Conservation (phyloP, 2,797 vertebrate genomes). For the Mallotus villosus region DNA sequence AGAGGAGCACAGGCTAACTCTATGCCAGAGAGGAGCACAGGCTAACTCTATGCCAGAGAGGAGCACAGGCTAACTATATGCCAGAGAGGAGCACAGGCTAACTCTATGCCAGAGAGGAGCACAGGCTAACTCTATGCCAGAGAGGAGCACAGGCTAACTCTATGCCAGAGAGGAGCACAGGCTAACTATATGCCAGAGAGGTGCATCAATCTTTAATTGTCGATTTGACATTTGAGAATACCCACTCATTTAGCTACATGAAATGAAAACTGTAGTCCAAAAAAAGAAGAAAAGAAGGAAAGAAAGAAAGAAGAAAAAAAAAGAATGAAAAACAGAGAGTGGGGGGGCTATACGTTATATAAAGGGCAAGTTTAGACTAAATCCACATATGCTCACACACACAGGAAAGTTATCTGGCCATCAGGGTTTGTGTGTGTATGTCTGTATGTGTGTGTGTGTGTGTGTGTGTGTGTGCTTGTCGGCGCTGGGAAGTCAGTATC, state of each 20-base stretch:
- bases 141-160: slow-evolving; percentile 39
- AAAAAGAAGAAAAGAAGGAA: neutral
- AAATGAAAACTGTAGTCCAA: too few relatives aligned
- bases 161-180: neutral
- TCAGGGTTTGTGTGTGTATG: slow-evolving; percentile 34
- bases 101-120: slow-evolving; percentile 1
- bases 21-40: too few relatives aligned
- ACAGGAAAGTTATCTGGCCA: slow-evolving; percentile 52
- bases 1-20: too few relatives aligned
- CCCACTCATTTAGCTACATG: too few relatives aligned
- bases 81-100: too few relatives aligned
- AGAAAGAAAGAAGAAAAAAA: neutral
- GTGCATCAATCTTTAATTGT: neutral
- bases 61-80: neutral
- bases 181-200: slow-evolving; percentile 3
- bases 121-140: neutral
- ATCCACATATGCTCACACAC: slow-evolving; percentile 31
- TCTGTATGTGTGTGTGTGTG: slow-evolving; percentile 20
- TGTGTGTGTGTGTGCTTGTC: slow-evolving; percentile 37
- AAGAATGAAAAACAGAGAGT: neutral
- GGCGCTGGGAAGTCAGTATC: slow-evolving; percentile 64
- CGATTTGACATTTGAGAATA: neutral
- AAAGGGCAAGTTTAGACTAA: slow-evolving; percentile 38
- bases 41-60: slow-evolving; percentile 22
- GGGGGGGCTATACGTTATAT: slow-evolving; percentile 25